A percentile compares a stretch with the other conserved stretches of the same genome.
phyloP scores from a whole-genome alignment of 2,113 vertebrate species.

The Triplophysa siluroides region DNA sequence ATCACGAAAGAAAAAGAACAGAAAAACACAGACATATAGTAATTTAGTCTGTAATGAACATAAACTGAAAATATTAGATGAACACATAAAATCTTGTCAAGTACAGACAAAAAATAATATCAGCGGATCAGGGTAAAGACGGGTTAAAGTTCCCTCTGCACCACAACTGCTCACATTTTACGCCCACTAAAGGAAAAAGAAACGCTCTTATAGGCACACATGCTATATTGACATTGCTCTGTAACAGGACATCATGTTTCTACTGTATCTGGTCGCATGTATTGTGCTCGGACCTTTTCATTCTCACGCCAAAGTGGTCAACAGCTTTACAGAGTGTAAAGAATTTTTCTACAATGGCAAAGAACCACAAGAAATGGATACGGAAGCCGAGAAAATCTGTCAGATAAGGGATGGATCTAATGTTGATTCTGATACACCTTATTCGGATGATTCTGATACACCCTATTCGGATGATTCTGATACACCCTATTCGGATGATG shows the following conservation, averaged over 20 bases:
- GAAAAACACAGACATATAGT: no score
- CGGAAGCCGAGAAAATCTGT: conserved; percentile 39
- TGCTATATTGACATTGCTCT: not conserved
- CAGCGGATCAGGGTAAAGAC: no score
- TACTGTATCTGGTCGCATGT: not conserved
- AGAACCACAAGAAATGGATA: conserved; percentile 25
- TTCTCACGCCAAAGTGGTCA: conserved; percentile 13
- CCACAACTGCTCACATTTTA: no score
- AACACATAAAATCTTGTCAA: no score
- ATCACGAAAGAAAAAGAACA: no score
- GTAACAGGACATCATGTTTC: not conserved
- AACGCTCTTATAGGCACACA: no score
- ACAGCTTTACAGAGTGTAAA: not conserved
- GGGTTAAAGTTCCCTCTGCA: no score
- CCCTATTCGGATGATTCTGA: conserved; percentile 1
- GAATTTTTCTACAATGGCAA: not conserved
- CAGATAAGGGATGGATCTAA: accelerated
- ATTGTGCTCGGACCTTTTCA: conserved; percentile 1
- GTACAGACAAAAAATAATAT: no score
- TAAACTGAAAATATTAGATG: no score
- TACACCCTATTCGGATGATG: conserved; percentile 36
- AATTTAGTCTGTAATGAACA: no score
- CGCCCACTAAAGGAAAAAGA: no score
- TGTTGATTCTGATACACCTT: conserved; percentile 12
- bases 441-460: not conserved